Base-by-base conservation (phyloP, 2,888 invertebrate species). In the Chironomus tentans region DNA sequence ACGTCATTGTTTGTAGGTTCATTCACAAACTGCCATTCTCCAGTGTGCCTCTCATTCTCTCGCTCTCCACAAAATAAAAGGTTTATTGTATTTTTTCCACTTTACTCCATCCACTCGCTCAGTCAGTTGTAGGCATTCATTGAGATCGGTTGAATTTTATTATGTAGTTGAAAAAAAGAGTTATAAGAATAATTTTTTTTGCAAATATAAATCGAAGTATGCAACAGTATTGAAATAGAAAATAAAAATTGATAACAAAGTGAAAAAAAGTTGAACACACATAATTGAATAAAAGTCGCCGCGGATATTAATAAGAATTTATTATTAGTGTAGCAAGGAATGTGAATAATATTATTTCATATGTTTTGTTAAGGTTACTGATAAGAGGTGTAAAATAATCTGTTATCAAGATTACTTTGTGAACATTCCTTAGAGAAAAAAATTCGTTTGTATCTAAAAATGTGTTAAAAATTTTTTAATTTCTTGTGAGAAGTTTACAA, bases 1-100 rank as follows among this genome's bases (percentile, higher is more conserved):
- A 72, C 72, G 61, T 72, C 72, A 72, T 38, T 10, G 50, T 22
- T 24, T 46, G 70, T 50, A 61, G 61, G 72, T 72, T 72, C 72
- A 72, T 72, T 72, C 72, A 72, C 61, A 72, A 72, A 15, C 38
- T 10, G 22, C 38, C 12, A 24, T 7, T 13, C 22, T 69, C 12
- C 24, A 28, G n/a, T 61, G 28, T 72, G 15, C 15, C 56, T 24
- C 61, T 56, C 13, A 12, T 3, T 61, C 61, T 61, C 38, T 72
- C 56, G n/a, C 38, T 38, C 38, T 38, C 38, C 38, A 38, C 1
- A 38, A 38, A 1, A 24, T 3, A 24, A 24, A 3, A 28, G 28
- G 28, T 28, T 28, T 28, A 4, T 28, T 28, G 28, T 28, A 28
- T 10, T 38, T 38, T 38, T 38, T 62, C 28, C 61, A 65, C 5